A percentile compares a stretch with the other conserved stretches of the same genome.
Conservation (phyloP, 2,797 vertebrate genomes). For the Hypotaenidia philippensis region DNA sequence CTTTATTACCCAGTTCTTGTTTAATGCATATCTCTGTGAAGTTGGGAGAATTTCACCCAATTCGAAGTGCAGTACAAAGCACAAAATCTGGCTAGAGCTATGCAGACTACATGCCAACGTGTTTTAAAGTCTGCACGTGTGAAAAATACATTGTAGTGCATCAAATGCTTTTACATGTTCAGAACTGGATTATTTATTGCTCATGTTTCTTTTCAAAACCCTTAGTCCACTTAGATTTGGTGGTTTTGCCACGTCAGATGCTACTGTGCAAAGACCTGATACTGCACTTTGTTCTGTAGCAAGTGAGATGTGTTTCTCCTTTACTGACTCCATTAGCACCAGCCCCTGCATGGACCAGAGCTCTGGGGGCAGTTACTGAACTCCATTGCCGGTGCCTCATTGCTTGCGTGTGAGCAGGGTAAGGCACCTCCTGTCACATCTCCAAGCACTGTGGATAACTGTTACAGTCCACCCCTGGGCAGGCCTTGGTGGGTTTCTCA, state of each 20-base stretch:
- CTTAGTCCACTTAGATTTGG: not conserved
- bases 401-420: not conserved
- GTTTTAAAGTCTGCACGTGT: not conserved
- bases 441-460: not conserved
- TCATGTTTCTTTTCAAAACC: not conserved
- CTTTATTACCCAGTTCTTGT: not conserved
- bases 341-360: not conserved
- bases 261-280: conserved; percentile 34
- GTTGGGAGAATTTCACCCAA: not conserved
- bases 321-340: not conserved
- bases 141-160: not conserved
- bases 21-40: not conserved
- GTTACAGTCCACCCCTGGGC: not conserved
- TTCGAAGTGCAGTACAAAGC: not conserved
- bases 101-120: not conserved
- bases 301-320: not conserved
- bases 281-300: not conserved
- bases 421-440: not conserved
- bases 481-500: not conserved
- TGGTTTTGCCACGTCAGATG: not conserved
- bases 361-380: not conserved
- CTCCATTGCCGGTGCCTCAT: not conserved
- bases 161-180: not conserved
- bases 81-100: not conserved
- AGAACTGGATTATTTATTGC: not conserved